These are phyloP conservation scores for Salminus brasiliensis DNA, from an alignment of 2,113 vertebrate genomes.

Conservation along the genomic window DNA sequence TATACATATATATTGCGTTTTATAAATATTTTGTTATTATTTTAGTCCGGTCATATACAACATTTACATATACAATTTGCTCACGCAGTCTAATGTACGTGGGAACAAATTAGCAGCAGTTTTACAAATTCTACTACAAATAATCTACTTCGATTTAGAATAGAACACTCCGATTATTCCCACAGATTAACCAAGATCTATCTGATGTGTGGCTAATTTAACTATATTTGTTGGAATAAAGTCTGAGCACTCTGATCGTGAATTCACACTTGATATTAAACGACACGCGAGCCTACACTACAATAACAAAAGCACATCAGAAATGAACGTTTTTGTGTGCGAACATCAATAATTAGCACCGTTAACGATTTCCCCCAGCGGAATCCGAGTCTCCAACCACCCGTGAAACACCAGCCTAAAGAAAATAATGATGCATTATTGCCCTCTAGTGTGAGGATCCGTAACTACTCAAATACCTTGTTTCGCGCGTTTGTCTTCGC, in stretches of 20 bases:
- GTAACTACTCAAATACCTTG: constrained; percentile 10
- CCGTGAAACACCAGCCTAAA: not conserved
- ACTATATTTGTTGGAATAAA: not conserved
- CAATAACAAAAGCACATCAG: not conserved
- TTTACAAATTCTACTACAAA: not conserved
- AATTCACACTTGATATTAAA: not conserved
- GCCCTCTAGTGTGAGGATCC: constrained; percentile 76
- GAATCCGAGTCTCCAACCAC: not conserved
- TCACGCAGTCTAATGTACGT: no score
- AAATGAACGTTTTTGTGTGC: not conserved
- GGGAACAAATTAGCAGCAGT: no score
- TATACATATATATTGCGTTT: no score
- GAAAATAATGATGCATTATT: constrained; percentile 70
- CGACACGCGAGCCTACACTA: not conserved
- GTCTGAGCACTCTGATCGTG: not conserved
- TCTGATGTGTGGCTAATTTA: not conserved
- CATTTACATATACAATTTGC: no score
- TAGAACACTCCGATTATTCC: not conserved
- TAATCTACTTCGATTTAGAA: not conserved
- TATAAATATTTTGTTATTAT: no score
- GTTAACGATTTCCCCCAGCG: not conserved
- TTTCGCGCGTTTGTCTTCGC: not conserved
- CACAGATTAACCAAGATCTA: not conserved
- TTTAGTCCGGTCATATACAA: no score
- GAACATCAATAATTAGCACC: not conserved